Evolutionary conservation across 2,797 vertebrate species (phyloP).

Genomic region (Smutsia temminckii): DNA sequence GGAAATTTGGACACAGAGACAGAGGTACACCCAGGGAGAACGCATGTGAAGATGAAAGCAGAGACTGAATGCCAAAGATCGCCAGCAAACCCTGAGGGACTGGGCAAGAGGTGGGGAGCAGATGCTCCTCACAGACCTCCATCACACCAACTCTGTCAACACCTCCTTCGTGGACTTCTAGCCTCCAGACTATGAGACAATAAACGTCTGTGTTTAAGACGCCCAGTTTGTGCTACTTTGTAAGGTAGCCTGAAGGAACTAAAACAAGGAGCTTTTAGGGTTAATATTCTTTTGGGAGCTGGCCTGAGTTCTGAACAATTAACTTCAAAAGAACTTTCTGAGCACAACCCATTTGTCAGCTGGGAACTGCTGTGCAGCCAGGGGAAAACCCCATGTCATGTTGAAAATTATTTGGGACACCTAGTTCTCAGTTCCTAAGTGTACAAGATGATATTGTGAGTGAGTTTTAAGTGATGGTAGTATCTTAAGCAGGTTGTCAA

Average conservation of each 20-base stretch:
- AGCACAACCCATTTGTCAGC: constrained; percentile 42
- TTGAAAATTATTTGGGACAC: constrained; percentile 40
- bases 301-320: constrained; percentile 45
- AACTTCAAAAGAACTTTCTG: constrained; percentile 53
- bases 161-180: not conserved
- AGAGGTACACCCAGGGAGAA: not conserved
- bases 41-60: not conserved
- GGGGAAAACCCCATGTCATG: constrained; percentile 32
- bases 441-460: not conserved
- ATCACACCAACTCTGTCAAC: not conserved
- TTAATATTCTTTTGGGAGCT: constrained; percentile 5
- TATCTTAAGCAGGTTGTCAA: constrained; percentile 16
- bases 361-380: not conserved
- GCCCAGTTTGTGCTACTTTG: not conserved
- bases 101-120: not conserved
- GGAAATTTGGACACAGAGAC: not conserved
- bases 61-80: not conserved
- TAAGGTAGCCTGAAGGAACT: not conserved
- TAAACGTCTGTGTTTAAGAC: not conserved
- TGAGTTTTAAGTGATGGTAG: constrained; percentile 47
- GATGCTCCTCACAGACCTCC: too few species aligned
- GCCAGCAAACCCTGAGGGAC: not conserved
- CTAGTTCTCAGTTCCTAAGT: not conserved
- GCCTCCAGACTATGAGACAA: too few species aligned
- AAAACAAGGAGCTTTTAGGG: not conserved